Evolutionary conservation across 2,113 vertebrate genomes (phyloP), one percentile per base, ranked within the genome.

Genomic region (Tragelaphus strepsiceros): DNA sequence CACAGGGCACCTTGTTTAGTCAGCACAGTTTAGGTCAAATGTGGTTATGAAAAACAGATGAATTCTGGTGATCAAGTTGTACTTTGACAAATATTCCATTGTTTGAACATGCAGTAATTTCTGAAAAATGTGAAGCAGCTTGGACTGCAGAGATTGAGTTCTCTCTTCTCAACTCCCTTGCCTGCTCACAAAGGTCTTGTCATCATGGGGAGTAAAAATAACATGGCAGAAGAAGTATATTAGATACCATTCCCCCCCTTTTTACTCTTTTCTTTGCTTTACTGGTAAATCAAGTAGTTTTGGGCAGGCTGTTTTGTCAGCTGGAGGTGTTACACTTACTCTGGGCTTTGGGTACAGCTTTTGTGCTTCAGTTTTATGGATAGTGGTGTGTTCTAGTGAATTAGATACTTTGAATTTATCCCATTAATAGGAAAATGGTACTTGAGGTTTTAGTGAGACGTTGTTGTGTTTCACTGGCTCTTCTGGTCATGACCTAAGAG

Each of bases 21-120:
- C 98, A 94, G 90, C 96, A 96, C 97, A 95, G 98, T 98, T 98
- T 97, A 96, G 98, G 99, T 98, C 98, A 98, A 91, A 96, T 61
- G 98, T 96, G 98, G 98, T 98, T 97, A 98, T 98, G 98, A 98
- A 98, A 98, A 99, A 98, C 98, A 99, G 99, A 99, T 99, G 98
- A 98, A 98, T 98, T 98, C 98, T 98, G 97, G 97, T 98, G 98
- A 98, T 98, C 43, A 90, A 94, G 98, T 98, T 92, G 98, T 98
- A 97, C 98, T 98, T 98, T 98, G 98, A 99, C 98, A 98, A 98
- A 98, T 99, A 98, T 98, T 97, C 98, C 98, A 98, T 98, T 98
- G 98, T 98, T 98, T 96, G 97, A 98, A 98, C 39, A 58, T 90
- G 77, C 97, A 77, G 98, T 92, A 97, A 97, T 98, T 98, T 98